These are phyloP conservation scores for Nemopilema nomurai DNA, from an alignment of 30 jellyfish, hydroid and myxozoan genomes.

Conservation along the genomic window DNA sequence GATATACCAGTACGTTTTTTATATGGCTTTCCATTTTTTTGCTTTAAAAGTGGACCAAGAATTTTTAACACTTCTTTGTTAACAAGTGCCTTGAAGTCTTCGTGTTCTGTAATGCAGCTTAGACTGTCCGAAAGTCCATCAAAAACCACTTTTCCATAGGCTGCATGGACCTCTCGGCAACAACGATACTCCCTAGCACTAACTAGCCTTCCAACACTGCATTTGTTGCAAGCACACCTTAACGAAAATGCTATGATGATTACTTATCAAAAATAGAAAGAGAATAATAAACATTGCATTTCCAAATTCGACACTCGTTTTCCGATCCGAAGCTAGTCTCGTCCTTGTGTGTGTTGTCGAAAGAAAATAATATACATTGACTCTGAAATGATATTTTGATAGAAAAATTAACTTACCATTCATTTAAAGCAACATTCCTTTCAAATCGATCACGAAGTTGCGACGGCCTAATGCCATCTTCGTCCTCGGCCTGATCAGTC, in stretches of 20 bases:
- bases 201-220: background rate
- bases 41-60: constrained; percentile 22
- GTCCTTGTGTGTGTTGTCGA: background rate
- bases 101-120: constrained; percentile 32
- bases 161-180: constrained; percentile 29
- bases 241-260: constrained; percentile 12
- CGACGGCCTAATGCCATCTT: background rate
- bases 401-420: background rate
- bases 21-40: constrained; percentile 7
- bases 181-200: constrained; percentile 29
- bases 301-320: background rate
- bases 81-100: constrained; percentile 32
- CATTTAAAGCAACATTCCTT: background rate
- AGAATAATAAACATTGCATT: background rate
- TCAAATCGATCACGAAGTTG: background rate
- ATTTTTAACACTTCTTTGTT: background rate
- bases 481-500: background rate
- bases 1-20: constrained; percentile 6
- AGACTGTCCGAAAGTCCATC: constrained; percentile 24
- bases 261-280: background rate
- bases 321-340: background rate
- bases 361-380: background rate
- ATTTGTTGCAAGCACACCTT: background rate
- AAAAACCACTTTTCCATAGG: constrained; percentile 27
- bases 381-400: background rate